Base-by-base conservation (phyloP, 35 echinoderm and acorn worm species). In the Heliocidaris tuberculata region DNA sequence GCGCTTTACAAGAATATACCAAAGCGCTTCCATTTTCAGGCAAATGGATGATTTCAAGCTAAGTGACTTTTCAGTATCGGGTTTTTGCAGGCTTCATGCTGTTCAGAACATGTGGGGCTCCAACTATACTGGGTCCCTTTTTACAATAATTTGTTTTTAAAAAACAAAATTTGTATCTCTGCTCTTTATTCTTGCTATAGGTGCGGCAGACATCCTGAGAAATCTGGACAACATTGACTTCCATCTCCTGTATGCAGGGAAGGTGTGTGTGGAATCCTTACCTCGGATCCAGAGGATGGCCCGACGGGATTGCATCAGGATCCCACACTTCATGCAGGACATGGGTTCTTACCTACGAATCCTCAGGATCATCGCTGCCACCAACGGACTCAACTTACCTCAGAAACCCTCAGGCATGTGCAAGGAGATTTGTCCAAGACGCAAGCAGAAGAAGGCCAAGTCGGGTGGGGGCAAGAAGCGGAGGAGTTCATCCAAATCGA, bases 191-290 rank as follows among this genome's bases (percentile, higher is more conserved):
- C 50, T 89, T 47, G 4, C 32, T 48, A 24, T 85, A 99, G 98
- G 98, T 93, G 98, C 98, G 42, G 98, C 97, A 17, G 95, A 97
- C 17, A 95, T 99, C 90, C 94, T 99, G 35, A 92, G 94, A 15
- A 97, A 96, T 48, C 93, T 99, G 49, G 96, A 99, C 47, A 93
- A 95, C 19, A 99, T 96, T 54, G 96, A 99, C 52, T 99, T 99
- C 92, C 90, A 95, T 85, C 86, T 99, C 6, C 61, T 99, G 47
- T 99, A 96, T 49, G 49, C 92, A 92, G 98, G 98, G 27, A 97
- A 97, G 94, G 78, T 99, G 9, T 94, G 95, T 65, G 27, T 97
- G n/a, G 98, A 96, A 32, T 97, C 97, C 48, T 86, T 97, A 11
- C 92, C 94, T n/a, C 94, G 98, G 48, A 94, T 99, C 86, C 96